Base-by-base conservation (phyloP, 2,797 vertebrate species). In the Leptoclinus maculatus region DNA sequence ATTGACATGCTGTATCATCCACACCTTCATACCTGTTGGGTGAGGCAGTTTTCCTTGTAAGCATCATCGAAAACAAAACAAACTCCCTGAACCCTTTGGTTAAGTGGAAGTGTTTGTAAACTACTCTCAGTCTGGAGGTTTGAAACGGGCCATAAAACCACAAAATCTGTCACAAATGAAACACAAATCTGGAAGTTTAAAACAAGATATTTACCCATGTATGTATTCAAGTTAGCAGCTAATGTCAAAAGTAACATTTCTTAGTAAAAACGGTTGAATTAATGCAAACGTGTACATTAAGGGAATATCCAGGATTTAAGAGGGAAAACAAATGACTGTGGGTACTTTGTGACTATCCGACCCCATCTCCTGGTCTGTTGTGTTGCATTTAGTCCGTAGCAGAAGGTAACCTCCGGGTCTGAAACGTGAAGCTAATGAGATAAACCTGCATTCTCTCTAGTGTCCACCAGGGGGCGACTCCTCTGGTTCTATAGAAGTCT, bases 1-100 rank as follows among this genome's bases (percentile, higher is more conserved):
- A 4, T 49, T 51, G 23, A 12, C 47, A 21, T 0, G 1, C 3
- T 7, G 1, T n/a, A 32, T 59, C 59, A 3, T 14, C 54, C 80
- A 76, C 73, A 11, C 66, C 73, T 71, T 63, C 66, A 71, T n/a
- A 73, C 75, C 64, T 60, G 21, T 17, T 1, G 10, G 43, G 27
- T 59, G 71, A 38, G 51, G 41, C 41, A 1, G 5, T 43, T 17
- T 39, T 12, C 11, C 38, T 39, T 12, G 36, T 9, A 36, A 41
- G 39, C 39, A 5, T 41, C 12, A 16, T 41, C 36, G 12, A 43
- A 14, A 43, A 43, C 4, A 21, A 7, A 9, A 47, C 45, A 8
- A 19, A 19, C 45, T 47, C 21, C 7, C 7, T 47, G 17, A 47
- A 47, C 45, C 16, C 19, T 19, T 21, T n/a, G n/a, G n/a, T n/a